These are phyloP conservation scores for Myotis lucifugus DNA, from an alignment of 2,113 vertebrate genomes.

Conservation along the genomic window DNA sequence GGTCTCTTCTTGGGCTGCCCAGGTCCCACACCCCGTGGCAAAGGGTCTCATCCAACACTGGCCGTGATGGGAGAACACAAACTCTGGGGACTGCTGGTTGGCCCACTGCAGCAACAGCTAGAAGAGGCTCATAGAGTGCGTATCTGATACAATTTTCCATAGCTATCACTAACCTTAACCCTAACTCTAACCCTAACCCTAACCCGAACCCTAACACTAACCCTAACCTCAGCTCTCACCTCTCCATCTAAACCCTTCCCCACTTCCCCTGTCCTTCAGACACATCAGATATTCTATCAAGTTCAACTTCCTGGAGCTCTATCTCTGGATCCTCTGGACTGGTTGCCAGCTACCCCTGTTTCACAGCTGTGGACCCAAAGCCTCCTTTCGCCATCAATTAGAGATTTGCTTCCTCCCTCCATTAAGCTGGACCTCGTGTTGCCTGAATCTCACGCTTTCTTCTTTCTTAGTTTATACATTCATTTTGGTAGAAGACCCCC, in stretches of 20 bases:
- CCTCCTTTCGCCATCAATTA: neutral
- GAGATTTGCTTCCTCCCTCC: neutral
- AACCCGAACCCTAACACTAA: no score
- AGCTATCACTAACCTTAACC: no score
- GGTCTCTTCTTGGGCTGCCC: neutral
- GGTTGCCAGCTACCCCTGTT: neutral
- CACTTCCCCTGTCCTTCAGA: neutral
- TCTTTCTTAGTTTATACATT: neutral
- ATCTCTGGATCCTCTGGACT: neutral
- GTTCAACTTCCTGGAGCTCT: neutral
- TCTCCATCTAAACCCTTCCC: neutral
- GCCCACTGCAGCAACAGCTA: neutral
- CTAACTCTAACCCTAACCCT: no score
- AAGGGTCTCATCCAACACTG: neutral
- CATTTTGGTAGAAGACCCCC: neutral
- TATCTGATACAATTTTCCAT: neutral
- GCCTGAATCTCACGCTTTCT: neutral
- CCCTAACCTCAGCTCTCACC: neutral
- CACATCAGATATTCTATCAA: neutral
- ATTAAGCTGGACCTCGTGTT: neutral
- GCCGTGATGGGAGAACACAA: neutral
- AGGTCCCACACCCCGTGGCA: neutral
- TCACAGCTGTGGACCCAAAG: neutral
- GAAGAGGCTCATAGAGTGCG: neutral
- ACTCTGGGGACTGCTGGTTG: neutral